Evolutionary conservation across 2,888 invertebrate species (phyloP).

Genomic region (Mycalesis mineus): DNA sequence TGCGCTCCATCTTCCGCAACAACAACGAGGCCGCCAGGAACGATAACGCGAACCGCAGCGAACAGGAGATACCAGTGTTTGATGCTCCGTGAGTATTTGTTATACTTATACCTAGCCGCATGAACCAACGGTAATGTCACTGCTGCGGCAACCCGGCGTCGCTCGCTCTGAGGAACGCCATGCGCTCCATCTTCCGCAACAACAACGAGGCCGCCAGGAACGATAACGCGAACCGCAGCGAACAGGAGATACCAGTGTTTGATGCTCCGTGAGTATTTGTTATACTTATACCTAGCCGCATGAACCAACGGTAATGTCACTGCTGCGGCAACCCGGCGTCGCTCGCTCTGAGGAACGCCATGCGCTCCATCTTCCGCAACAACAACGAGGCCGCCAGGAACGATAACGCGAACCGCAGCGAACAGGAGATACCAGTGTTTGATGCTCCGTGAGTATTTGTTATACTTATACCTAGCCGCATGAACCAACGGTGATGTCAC

Average conservation of each 20-base stretch:
- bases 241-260: slow-evolving; percentile 57
- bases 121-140: slow-evolving; percentile 40
- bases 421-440: slow-evolving; percentile 57
- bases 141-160: slow-evolving; percentile 49
- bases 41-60: slow-evolving; percentile 51
- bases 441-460: slow-evolving; percentile 57
- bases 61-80: slow-evolving; percentile 57
- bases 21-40: slow-evolving; percentile 44
- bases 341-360: slow-evolving; percentile 60
- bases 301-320: slow-evolving; percentile 40
- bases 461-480: too few species aligned
- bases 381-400: slow-evolving; percentile 44
- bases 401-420: slow-evolving; percentile 51
- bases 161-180: slow-evolving; percentile 60
- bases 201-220: slow-evolving; percentile 44
- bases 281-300: too few species aligned
- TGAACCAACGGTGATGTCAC: slow-evolving; percentile 40
- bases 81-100: slow-evolving; percentile 57
- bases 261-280: slow-evolving; percentile 57
- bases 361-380: slow-evolving; percentile 62
- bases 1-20: slow-evolving; percentile 62
- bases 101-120: too few species aligned
- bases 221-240: slow-evolving; percentile 51
- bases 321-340: slow-evolving; percentile 49
- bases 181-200: slow-evolving; percentile 62